phyloP scores from a whole-genome alignment of 2,113 vertebrate genomes.

The Heloderma charlesbogerti region DNA sequence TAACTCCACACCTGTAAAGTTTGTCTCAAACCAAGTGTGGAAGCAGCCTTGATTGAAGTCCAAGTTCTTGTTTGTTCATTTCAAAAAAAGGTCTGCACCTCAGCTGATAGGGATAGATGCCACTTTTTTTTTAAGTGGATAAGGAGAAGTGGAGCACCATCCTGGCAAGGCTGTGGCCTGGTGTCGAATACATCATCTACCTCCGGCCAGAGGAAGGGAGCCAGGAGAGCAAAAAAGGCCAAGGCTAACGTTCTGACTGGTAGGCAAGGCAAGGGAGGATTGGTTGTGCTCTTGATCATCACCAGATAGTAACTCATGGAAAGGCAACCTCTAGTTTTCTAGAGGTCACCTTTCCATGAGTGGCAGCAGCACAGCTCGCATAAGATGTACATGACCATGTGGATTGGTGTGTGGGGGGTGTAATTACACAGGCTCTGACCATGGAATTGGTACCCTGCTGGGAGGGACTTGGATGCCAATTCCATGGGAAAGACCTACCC shows the following conservation, averaged over 20 bases:
- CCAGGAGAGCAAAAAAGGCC: slow-evolving; percentile 74
- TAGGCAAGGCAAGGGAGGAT: slow-evolving; percentile 29
- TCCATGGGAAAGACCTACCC: neutral
- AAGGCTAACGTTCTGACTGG: slow-evolving; percentile 77
- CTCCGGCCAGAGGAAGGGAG: slow-evolving; percentile 81
- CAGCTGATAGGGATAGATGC: no score
- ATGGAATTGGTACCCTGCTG: neutral
- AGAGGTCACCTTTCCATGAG: no score
- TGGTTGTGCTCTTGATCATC: no score
- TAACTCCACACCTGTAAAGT: neutral
- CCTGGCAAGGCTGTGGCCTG: slow-evolving; percentile 78
- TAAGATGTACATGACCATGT: no score
- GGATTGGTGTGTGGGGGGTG: no score
- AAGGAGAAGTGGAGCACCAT: slow-evolving; percentile 69
- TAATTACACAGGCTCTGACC: neutral
- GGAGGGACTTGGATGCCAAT: neutral
- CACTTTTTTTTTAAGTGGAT: slow-evolving; percentile 39
- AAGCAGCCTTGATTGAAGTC: slow-evolving; percentile 43
- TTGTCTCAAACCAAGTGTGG: neutral
- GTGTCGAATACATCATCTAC: slow-evolving; percentile 76
- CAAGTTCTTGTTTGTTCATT: slow-evolving; percentile 68
- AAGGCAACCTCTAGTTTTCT: no score
- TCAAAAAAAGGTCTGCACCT: no score
- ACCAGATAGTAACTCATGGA: no score
- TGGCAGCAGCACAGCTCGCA: no score